Conservation (phyloP, 2,797 vertebrate species). For the Alcedo atthis region DNA sequence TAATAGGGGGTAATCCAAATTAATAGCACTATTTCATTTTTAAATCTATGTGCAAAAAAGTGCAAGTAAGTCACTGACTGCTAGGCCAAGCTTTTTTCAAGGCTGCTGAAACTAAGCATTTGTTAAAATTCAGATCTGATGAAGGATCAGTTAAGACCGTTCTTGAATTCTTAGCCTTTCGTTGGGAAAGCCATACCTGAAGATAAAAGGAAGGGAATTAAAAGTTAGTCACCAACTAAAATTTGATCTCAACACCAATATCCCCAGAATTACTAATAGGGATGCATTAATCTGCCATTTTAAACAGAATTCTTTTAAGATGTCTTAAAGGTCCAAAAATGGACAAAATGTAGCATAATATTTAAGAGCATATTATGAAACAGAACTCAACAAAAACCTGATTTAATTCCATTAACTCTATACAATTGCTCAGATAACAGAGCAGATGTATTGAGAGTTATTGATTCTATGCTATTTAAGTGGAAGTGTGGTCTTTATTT, state of each 20-base stretch:
- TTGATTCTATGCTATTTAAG: not conserved
- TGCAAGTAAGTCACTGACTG: constrained; percentile 90
- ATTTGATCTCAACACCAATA: constrained; percentile 71
- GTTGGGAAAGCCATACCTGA: constrained; percentile 99
- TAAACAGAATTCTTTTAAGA: constrained; percentile 52
- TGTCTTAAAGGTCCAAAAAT: constrained; percentile 49
- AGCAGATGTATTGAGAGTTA: constrained; percentile 18
- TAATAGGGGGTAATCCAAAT: constrained; percentile 81
- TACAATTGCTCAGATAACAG: constrained; percentile 53
- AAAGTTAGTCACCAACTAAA: constrained; percentile 86
- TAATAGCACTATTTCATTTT: constrained; percentile 83
- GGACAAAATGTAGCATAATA: constrained; percentile 42
- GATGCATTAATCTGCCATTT: constrained; percentile 66
- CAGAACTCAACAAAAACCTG: not conserved
- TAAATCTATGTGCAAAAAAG: constrained; percentile 86
- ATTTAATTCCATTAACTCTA: constrained; percentile 11
- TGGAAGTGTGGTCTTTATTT: not conserved
- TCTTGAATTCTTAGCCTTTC: constrained; percentile 97
- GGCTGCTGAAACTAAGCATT: constrained; percentile 89
- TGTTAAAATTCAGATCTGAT: constrained; percentile 89
- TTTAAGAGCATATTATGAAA: not conserved
- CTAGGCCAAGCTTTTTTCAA: constrained; percentile 84
- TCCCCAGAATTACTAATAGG: constrained; percentile 65
- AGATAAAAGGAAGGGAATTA: constrained; percentile 95
- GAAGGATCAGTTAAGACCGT: constrained; percentile 90